phyloP scores from a whole-genome alignment of 2,797 vertebrate genomes.

The Gymnothorax javanicus region DNA sequence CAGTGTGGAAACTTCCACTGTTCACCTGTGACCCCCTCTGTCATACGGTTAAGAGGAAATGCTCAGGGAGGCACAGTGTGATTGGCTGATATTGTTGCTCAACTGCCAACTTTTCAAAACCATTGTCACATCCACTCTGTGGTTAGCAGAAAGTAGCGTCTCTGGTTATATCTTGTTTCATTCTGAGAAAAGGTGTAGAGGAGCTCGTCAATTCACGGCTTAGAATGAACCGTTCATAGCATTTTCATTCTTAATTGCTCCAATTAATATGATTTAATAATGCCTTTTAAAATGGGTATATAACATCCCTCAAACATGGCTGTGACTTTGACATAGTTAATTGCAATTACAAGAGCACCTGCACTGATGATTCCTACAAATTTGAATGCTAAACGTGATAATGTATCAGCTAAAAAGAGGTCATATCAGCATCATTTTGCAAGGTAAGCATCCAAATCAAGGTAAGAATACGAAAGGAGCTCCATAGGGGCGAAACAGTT shows the following conservation, averaged over 20 bases:
- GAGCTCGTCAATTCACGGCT: not conserved
- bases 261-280: not conserved
- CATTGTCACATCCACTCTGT: not conserved
- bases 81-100: not conserved
- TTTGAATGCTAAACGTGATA: no score
- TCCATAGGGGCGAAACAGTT: no score
- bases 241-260: not conserved
- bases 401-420: no score
- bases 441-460: no score
- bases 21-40: not conserved
- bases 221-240: not conserved
- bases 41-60: slow-evolving; percentile 22
- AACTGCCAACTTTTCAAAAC: slow-evolving; percentile 6
- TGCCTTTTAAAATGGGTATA: not conserved
- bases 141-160: not conserved
- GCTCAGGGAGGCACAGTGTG: slow-evolving; percentile 8
- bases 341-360: no score
- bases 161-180: not conserved
- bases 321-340: no score
- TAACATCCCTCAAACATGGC: not conserved
- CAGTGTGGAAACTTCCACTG: not conserved
- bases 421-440: no score
- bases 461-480: no score
- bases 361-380: no score
- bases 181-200: not conserved